Conservation (phyloP, 2,888 invertebrate genomes). For the Stenchaetothrips biformis region DNA sequence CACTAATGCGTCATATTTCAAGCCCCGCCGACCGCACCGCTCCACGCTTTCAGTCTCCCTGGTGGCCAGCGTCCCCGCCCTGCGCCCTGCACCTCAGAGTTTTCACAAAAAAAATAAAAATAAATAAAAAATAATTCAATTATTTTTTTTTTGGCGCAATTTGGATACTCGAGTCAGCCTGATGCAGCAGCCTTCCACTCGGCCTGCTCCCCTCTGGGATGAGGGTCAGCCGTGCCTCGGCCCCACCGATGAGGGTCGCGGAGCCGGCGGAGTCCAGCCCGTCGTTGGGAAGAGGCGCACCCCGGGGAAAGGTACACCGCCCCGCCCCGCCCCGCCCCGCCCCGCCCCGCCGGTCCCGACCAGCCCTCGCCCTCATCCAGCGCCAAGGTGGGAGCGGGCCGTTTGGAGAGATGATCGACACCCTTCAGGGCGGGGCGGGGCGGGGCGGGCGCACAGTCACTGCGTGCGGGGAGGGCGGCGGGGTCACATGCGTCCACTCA, state of each 20-base stretch:
- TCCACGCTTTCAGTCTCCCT: neutral
- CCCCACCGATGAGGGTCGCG: neutral
- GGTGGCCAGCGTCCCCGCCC: neutral
- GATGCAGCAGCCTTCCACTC: no score
- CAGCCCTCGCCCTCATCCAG: neutral
- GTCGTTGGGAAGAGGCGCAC: neutral
- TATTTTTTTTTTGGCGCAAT: no score
- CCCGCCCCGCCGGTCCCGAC: neutral
- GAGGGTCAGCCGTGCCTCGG: no score
- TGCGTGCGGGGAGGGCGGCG: neutral
- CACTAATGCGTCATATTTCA: neutral
- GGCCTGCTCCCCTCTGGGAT: no score
- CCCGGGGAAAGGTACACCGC: neutral
- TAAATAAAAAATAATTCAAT: no score
- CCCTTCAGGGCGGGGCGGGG: neutral
- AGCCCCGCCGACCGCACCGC: neutral
- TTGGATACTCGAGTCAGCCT: no score
- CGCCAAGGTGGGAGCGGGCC: neutral
- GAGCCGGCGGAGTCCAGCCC: neutral
- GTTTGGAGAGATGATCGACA: conserved; percentile 1
- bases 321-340: neutral
- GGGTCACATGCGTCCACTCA: neutral
- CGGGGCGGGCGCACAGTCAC: neutral
- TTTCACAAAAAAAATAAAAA: no score
- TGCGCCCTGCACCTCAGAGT: no score